phyloP scores from a whole-genome alignment of 2,113 vertebrate species.

The Atlantisia rogersi region DNA sequence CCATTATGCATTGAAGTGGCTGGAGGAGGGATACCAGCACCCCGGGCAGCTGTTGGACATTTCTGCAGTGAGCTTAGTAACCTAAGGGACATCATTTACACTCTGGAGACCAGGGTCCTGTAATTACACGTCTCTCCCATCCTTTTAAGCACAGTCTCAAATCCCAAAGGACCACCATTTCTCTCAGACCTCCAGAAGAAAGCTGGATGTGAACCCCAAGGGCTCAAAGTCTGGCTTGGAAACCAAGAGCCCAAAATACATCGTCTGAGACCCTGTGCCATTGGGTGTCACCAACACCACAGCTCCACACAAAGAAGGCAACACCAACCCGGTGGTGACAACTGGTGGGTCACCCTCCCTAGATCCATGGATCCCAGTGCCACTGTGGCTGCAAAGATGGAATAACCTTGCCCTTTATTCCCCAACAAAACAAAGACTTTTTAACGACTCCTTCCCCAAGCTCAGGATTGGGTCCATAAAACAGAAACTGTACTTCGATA shows the following conservation, averaged over 20 bases:
- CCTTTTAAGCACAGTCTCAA: neutral
- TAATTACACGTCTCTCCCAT: fast-evolving
- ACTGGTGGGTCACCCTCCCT: neutral
- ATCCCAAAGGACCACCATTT: neutral
- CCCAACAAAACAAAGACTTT: neutral
- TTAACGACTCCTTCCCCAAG: neutral
- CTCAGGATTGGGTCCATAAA: constrained; percentile 29
- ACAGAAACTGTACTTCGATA: neutral
- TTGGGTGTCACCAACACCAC: neutral
- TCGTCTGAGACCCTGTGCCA: neutral
- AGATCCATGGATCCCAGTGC: neutral
- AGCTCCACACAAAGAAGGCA: fast-evolving
- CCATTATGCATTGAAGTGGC: neutral
- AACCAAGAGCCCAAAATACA: neutral
- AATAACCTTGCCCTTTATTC: neutral
- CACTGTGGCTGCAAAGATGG: neutral
- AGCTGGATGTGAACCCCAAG: neutral
- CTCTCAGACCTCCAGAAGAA: neutral
- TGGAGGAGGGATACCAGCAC: neutral
- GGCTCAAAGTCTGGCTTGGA: neutral
- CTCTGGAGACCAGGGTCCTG: neutral
- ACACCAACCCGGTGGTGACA: neutral
- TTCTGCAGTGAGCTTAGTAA: neutral
- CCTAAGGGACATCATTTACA: neutral
- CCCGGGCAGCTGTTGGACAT: neutral